phyloP scores from a whole-genome alignment of 2,797 vertebrate species.

The Lutjanus campechanus region DNA sequence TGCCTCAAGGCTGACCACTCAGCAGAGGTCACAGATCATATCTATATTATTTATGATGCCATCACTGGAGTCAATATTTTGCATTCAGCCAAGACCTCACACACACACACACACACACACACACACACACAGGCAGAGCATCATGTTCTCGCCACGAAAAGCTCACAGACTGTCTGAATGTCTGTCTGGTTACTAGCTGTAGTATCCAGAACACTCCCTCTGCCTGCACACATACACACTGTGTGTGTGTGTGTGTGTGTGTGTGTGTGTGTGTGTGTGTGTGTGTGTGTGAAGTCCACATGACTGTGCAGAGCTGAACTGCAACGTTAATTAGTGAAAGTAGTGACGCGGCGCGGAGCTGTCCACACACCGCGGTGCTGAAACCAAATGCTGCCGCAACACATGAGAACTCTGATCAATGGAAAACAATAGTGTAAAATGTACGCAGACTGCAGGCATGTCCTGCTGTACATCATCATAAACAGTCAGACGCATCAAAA shows the following conservation, averaged over 20 bases:
- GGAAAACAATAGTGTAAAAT: neutral
- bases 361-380: conserved; percentile 78
- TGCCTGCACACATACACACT: neutral
- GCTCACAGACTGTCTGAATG: conserved; percentile 1
- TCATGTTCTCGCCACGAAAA: neutral
- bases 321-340: conserved; percentile 63
- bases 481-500: neutral
- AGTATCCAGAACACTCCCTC: conserved; percentile 12
- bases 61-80: neutral
- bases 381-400: conserved; percentile 69
- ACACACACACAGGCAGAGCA: neutral
- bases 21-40: conserved; percentile 7
- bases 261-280: no score
- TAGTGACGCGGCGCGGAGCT: conserved; percentile 74
- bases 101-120: neutral
- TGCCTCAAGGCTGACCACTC: neutral
- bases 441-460: neutral
- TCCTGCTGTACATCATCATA: neutral
- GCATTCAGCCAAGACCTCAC: neutral
- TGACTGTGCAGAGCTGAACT: conserved; percentile 43
- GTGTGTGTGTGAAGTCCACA: conserved; percentile 12
- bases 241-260: no score
- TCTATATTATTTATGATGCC: conserved; percentile 1
- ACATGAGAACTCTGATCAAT: conserved; percentile 5
- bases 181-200: neutral